phyloP scores from a whole-genome alignment of 2,797 vertebrate genomes.

The Columba guinea region DNA sequence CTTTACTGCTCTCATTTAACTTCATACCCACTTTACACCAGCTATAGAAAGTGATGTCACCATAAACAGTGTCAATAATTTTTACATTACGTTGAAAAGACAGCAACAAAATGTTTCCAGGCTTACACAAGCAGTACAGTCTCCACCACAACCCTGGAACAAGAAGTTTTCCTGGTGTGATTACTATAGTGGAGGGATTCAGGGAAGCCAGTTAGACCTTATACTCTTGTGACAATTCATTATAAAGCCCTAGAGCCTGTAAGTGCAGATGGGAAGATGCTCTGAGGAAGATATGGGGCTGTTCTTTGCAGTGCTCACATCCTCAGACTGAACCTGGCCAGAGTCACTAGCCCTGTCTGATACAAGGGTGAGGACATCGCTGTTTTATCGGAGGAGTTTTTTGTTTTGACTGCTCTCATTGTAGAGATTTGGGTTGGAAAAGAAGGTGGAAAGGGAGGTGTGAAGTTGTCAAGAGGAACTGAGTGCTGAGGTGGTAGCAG shows the following conservation, averaged over 20 bases:
- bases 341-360: not conserved
- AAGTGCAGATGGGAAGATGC: not conserved
- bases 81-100: conserved; percentile 57
- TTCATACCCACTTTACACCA: conserved; percentile 64
- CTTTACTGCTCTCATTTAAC: conserved; percentile 68
- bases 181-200: not conserved
- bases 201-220: not conserved
- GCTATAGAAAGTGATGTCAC: conserved; percentile 69
- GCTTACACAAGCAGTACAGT: not conserved
- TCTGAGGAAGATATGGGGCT: not conserved
- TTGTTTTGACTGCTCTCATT: not conserved
- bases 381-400: not conserved
- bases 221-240: not conserved
- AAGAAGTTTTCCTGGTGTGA: not conserved
- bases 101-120: conserved; percentile 29
- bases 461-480: not conserved
- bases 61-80: conserved; percentile 63
- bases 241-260: not conserved
- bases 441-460: not conserved
- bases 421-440: not conserved
- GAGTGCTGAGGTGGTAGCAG: not conserved
- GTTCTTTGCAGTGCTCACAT: not conserved
- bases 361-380: accelerated
- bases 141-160: not conserved
- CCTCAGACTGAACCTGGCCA: not conserved